Conservation (phyloP, 2,888 invertebrate species). For the Eilema caniola region DNA sequence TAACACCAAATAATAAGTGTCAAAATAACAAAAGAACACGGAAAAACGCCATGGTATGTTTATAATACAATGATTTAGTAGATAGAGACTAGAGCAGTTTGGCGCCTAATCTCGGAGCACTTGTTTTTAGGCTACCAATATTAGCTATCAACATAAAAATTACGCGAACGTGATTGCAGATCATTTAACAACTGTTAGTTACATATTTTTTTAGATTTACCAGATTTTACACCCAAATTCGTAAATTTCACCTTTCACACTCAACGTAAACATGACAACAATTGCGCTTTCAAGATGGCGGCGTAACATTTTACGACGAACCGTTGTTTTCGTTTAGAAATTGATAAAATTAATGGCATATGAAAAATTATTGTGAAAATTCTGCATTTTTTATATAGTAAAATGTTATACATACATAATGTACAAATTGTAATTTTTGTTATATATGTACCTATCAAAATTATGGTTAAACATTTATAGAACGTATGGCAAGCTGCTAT, state of each 20-base stretch:
- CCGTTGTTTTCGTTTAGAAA: conserved; percentile 58
- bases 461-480: no score
- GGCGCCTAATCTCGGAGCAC: conserved; percentile 77
- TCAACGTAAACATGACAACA: conserved; percentile 88
- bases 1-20: conserved; percentile 6
- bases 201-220: conserved; percentile 50
- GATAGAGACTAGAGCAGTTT: conserved; percentile 73
- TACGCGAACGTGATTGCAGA: conserved; percentile 9
- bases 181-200: conserved; percentile 52
- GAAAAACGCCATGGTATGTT: conserved; percentile 48
- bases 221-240: conserved; percentile 59
- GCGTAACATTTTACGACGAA: conserved; percentile 42
- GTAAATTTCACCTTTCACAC: conserved; percentile 78
- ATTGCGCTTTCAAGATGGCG: conserved; percentile 86
- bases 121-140: conserved; percentile 19
- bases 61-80: conserved; percentile 53
- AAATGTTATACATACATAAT: no score
- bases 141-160: conserved; percentile 18
- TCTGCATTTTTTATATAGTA: no score
- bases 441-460: no score
- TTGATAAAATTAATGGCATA: neutral
- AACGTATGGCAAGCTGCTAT: no score
- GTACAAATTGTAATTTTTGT: no score
- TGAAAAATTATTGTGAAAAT: no score
- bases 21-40: conserved; percentile 28